A percentile compares a stretch with the other conserved stretches of the same genome.
Conservation (phyloP, 2,888 invertebrate genomes). For the Mythimna loreyi region DNA sequence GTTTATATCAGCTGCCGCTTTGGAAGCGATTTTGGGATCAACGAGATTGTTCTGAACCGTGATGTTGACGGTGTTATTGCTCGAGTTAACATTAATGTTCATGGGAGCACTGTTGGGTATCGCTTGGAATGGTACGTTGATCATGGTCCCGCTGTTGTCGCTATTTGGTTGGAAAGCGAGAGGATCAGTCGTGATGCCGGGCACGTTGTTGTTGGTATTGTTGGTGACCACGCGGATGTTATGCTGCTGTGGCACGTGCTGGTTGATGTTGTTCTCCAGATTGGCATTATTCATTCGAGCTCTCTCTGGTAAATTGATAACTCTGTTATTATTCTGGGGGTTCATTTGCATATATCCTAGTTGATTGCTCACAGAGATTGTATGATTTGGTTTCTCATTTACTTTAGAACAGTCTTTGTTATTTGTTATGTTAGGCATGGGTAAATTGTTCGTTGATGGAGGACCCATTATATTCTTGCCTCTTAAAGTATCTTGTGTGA, state of each 20-base stretch:
- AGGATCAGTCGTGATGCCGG: constrained; percentile 79
- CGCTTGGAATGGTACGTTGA: constrained; percentile 89
- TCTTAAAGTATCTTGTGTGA: constrained; percentile 81
- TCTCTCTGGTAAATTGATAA: constrained; percentile 87
- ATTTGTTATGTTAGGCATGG: constrained; percentile 78
- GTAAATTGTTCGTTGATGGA: constrained; percentile 75
- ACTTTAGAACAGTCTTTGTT: constrained; percentile 85
- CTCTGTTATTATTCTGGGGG: constrained; percentile 84
- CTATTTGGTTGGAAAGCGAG: constrained; percentile 85
- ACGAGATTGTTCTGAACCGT: constrained; percentile 89
- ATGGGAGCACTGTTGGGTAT: constrained; percentile 89
- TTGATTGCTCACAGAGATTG: constrained; percentile 85
- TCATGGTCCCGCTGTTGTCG: constrained; percentile 86
- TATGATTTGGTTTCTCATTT: constrained; percentile 85
- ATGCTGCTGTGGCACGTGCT: constrained; percentile 86
- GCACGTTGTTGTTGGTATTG: constrained; percentile 79
- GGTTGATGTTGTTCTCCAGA: constrained; percentile 81
- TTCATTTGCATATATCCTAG: constrained; percentile 88
- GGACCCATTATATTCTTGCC: constrained; percentile 86
- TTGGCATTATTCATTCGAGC: constrained; percentile 81
- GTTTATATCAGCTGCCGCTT: constrained; percentile 82
- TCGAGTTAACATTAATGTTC: constrained; percentile 89
- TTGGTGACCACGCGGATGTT: constrained; percentile 88
- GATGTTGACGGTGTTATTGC: constrained; percentile 88
- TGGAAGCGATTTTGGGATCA: constrained; percentile 88